Evolutionary conservation across 2,888 invertebrate species (phyloP).

Genomic region (Helleia helle): DNA sequence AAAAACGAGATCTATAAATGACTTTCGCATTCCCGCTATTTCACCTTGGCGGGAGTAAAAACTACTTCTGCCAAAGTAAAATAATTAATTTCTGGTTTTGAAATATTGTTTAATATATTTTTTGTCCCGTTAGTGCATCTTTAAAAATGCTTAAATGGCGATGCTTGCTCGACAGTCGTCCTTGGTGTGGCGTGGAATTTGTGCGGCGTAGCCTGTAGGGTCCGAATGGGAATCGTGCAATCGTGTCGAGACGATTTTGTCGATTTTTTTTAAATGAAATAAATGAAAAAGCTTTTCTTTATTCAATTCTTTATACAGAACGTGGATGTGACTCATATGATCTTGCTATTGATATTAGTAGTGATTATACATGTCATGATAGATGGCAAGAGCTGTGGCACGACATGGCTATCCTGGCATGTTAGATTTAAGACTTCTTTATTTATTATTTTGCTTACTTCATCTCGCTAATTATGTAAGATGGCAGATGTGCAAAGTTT

Average conservation of each 20-base stretch:
- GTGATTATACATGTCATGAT: no score
- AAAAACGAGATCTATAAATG: slow-evolving; percentile 7
- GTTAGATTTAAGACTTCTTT: no score
- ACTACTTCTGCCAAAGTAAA: not conserved
- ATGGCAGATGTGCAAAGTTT: no score
- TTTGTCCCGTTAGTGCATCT: slow-evolving; percentile 1
- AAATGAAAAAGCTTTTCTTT: no score
- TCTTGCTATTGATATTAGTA: no score
- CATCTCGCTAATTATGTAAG: no score
- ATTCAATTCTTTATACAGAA: no score
- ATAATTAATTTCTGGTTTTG: slow-evolving; percentile 8
- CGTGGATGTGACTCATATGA: no score
- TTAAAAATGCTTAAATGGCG: slow-evolving; percentile 21
- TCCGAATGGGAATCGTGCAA: not conserved
- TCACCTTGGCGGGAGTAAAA: slow-evolving; percentile 3
- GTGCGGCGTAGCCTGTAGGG: slow-evolving; percentile 25
- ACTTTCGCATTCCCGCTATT: not conserved
- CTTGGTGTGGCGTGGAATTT: slow-evolving; percentile 40
- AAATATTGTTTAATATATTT: not conserved
- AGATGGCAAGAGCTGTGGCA: no score
- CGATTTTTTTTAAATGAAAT: no score
- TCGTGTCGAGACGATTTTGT: not conserved
- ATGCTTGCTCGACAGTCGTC: slow-evolving; percentile 33
- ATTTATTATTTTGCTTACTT: no score
- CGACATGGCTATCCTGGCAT: no score